Base-by-base conservation (phyloP, 2,113 vertebrate genomes). In the Halichoeres trimaculatus region DNA sequence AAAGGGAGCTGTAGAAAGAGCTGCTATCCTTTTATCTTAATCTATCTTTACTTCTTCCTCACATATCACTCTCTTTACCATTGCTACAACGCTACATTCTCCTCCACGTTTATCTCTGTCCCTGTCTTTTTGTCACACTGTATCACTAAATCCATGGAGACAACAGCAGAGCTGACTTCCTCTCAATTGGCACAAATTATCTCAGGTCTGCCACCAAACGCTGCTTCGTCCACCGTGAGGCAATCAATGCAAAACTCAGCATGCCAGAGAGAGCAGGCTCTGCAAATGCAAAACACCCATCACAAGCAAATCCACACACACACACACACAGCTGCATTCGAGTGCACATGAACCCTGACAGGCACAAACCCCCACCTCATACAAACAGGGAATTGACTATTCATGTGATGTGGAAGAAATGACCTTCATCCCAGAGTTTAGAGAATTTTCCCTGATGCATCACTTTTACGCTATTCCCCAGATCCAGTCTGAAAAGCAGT, bases 221-320 rank as follows among this genome's bases (percentile, higher is more conserved):
- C 66, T 53, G 65, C 65, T n/a, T 47, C 17, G n/a, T 58, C 78
- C 43, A 56, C 66, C 54, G 36, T 48, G 62, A 26, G 11, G 76
- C 51, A 59, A 81, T 78, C 78, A 65, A 80, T 85, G 74, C 41
- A 30, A 40, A 70, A 63, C 74, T 77, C 78, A 82, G 88, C 80
- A 43, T 5, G 66, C 45, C 50, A 60, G 26, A 65, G n/a, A 85
- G 69, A 68, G 58, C 70, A 57, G 10, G 8, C 16, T 24, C 57
- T 41, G 70, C 76, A 72, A 87, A 85, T 47, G 70, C 76, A 72
- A 87, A 85, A 84, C 59, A 62, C 60, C 2, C 1, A 65, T 68
- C 64, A 74, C 70, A 40, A 34, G 53, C 50, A 77, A 56, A 78
- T 71, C 70, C 60, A 62, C 58, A 74, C 9, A 3, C 23, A 78